Conservation (phyloP, 2,888 invertebrate species). For the Xestia c-nigrum region DNA sequence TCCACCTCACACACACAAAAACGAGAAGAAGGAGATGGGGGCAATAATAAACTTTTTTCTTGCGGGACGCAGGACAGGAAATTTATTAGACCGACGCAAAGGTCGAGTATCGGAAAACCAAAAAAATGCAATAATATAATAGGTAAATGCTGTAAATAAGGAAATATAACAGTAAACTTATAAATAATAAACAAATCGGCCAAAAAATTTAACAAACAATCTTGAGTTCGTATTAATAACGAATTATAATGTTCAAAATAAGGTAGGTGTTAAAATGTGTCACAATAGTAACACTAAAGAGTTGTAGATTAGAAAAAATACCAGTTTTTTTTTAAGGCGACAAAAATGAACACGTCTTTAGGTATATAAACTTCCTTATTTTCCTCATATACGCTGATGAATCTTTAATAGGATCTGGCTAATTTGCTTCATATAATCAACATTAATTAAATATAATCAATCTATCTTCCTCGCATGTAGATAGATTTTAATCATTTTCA, state of each 20-base stretch:
- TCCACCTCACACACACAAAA: too few species aligned
- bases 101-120: too few species aligned
- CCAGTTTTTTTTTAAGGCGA: not conserved
- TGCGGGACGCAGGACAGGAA: too few species aligned
- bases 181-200: not conserved
- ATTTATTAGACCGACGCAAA: too few species aligned
- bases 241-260: not conserved
- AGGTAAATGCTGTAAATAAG: not conserved
- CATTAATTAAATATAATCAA: constrained; percentile 50
- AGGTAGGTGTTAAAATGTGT: not conserved
- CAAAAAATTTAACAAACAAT: not conserved
- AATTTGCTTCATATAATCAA: constrained; percentile 11
- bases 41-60: too few species aligned
- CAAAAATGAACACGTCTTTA: not conserved
- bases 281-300: not conserved
- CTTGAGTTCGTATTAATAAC: not conserved
- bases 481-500: constrained; percentile 19
- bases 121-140: not conserved
- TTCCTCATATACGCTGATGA: constrained; percentile 15
- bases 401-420: not conserved
- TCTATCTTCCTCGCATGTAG: constrained; percentile 2
- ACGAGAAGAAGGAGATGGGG: too few species aligned
- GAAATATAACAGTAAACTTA: not conserved
- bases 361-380: constrained; percentile 1
- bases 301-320: not conserved